Base-by-base conservation (phyloP, 37 sponge, comb jelly and placozoan species). In the Chondrilla cf. caribensis region DNA sequence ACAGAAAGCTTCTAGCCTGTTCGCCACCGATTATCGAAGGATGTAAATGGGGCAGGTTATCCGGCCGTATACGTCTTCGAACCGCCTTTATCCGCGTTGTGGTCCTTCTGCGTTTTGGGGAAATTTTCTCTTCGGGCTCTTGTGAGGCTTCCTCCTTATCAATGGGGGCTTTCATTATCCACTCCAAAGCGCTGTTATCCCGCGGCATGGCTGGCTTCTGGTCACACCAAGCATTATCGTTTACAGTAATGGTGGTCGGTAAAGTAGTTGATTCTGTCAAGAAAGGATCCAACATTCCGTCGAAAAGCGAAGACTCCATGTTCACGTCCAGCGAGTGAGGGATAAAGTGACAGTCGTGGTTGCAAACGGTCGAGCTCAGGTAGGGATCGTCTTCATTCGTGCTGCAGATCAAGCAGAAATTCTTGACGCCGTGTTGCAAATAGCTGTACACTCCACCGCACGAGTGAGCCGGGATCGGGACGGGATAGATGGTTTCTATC, bases 1-100 rank as follows among this genome's bases (percentile, higher is more conserved):
- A 94, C 60, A 75, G 58, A 79, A 81, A 90, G 60, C 86, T 72
- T 71, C 81, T 85, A 2, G 43, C 25, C 2, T 37, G 42, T 2
- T 39, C 44, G n/a, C 36, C 76, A 14, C 9, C 51, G 11, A 47
- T 11, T 11, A 47, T 47, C 42, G n/a, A 9, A 6, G 41, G 76
- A 4, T 11, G 21, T 38, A 73, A 25, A 40, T 73, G 38, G 18
- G 36, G 36, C 4, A 28, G 25, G 29, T 6, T 62, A 2, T 73
- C 76, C 25, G 42, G 24, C 25, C 36, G 38, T 2, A 42, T 15
- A 36, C 76, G 76, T 40, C 76, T 39, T 37, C 76, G 76, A 37
- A 39, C 24, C 17, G 21, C 40, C 21, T 38, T 73, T 2, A 73
- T 8, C 24, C 44, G 41, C n/a, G 31, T 67, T 33, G 35, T 33